Conservation (phyloP, 2,888 invertebrate species). For the Lasioglossum oenotherae region DNA sequence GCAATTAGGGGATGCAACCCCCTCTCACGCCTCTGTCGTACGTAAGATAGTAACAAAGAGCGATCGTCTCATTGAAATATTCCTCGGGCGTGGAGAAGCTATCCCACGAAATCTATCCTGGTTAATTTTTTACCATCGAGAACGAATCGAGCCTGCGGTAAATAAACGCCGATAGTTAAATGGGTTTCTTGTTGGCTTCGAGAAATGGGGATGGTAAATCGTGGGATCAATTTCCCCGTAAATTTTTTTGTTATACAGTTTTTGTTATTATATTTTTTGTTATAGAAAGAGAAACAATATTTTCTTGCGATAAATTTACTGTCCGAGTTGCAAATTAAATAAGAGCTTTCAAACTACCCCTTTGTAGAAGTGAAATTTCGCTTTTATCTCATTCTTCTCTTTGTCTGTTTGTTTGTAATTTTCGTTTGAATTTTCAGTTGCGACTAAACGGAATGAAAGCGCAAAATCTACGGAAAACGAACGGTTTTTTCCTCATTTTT, state of each 20-base stretch:
- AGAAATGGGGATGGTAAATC: background rate
- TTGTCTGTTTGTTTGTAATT: background rate
- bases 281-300: background rate
- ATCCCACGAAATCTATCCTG: slow-evolving; percentile 22
- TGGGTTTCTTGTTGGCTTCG: background rate
- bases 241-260: background rate
- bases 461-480: background rate
- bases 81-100: slow-evolving; percentile 41
- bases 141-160: slow-evolving; percentile 24
- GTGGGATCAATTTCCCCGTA: background rate
- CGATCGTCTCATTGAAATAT: slow-evolving; percentile 68
- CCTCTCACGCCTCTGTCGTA: background rate
- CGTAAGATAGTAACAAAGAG: slow-evolving; percentile 24
- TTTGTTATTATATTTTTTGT: too few relatives aligned
- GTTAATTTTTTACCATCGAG: slow-evolving; percentile 1
- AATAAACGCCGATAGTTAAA: slow-evolving; percentile 1
- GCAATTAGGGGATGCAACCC: slow-evolving; percentile 57
- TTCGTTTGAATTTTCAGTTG: background rate
- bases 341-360: background rate
- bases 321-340: background rate
- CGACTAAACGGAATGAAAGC: background rate
- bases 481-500: background rate
- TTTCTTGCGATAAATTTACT: background rate
- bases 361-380: background rate
- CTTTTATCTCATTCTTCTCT: background rate